These are phyloP conservation scores for Empidonax alnorum DNA, from an alignment of 2,113 vertebrate species.

Conservation along the genomic window DNA sequence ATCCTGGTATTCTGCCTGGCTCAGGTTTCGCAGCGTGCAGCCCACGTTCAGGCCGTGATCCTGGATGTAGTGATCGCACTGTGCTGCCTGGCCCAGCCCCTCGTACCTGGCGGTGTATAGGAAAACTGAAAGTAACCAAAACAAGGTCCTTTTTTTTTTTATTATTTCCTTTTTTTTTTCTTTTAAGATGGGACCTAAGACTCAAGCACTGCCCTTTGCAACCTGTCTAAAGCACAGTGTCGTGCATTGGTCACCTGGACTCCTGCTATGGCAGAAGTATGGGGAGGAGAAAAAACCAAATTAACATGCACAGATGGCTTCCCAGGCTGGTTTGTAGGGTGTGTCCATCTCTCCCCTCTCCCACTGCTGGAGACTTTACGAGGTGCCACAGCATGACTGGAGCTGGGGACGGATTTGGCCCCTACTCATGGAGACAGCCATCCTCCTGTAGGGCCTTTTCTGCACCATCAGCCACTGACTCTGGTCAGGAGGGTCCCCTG, in stretches of 20 bases:
- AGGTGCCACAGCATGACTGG: not conserved
- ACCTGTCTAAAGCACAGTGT: not conserved
- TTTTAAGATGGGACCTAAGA: not conserved
- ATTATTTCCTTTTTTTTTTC: too few species aligned
- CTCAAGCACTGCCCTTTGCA: fast-evolving
- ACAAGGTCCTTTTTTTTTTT: not conserved
- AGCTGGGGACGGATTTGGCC: not conserved
- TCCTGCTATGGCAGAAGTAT: not conserved
- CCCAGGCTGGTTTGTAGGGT: not conserved
- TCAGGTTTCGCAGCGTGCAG: constrained; percentile 73
- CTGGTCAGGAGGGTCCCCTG: not conserved
- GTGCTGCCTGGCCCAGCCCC: constrained; percentile 57
- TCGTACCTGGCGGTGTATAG: constrained; percentile 74
- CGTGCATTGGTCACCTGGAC: not conserved
- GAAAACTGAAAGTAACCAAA: not conserved
- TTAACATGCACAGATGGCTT: not conserved
- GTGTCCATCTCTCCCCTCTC: not conserved
- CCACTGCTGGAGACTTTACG: not conserved
- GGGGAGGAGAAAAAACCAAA: not conserved
- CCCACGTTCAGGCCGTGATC: constrained; percentile 53
- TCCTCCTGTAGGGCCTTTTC: not conserved
- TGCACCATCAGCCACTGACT: not conserved
- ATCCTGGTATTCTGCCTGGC: constrained; percentile 81
- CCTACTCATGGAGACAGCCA: fast-evolving
- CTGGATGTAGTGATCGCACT: constrained; percentile 78